These are phyloP conservation scores for Cosmia pyralina DNA, from an alignment of 2,888 invertebrate species.

Conservation along the genomic window DNA sequence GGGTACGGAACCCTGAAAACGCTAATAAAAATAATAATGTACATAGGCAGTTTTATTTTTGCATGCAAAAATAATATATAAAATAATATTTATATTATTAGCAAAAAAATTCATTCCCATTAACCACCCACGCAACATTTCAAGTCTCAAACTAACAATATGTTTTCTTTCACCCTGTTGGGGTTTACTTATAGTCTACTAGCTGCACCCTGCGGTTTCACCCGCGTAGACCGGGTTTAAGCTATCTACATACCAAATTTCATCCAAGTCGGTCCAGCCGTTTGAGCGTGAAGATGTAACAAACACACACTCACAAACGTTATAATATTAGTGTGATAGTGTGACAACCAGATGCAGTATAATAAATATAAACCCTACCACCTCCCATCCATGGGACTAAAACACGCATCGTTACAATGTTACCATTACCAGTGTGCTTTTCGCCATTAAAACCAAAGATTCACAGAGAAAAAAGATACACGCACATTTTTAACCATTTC, in stretches of 20 bases:
- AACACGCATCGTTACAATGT: background rate
- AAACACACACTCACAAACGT: too few relatives aligned
- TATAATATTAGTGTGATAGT: too few relatives aligned
- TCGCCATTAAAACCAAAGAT: conserved; percentile 43
- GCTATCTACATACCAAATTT: too few relatives aligned
- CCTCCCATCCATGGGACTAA: background rate
- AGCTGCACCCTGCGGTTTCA: too few relatives aligned
- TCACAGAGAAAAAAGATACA: conserved; percentile 26
- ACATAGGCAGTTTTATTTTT: too few relatives aligned
- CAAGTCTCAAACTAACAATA: background rate
- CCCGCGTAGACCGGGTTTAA: too few relatives aligned
- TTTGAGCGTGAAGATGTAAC: too few relatives aligned
- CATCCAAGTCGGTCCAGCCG: too few relatives aligned
- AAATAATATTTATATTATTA: too few relatives aligned
- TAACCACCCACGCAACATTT: background rate
- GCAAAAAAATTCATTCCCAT: background rate
- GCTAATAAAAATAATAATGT: background rate
- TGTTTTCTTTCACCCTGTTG: background rate
- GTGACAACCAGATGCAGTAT: background rate
- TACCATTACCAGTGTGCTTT: background rate
- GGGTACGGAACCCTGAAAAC: too few relatives aligned
- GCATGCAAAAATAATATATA: background rate
- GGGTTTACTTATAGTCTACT: background rate
- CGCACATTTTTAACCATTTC: conserved; percentile 11
- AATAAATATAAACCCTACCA: background rate